Base-by-base conservation (phyloP, 64 coral and sea anemone species). In the Anthopleura sola region DNA sequence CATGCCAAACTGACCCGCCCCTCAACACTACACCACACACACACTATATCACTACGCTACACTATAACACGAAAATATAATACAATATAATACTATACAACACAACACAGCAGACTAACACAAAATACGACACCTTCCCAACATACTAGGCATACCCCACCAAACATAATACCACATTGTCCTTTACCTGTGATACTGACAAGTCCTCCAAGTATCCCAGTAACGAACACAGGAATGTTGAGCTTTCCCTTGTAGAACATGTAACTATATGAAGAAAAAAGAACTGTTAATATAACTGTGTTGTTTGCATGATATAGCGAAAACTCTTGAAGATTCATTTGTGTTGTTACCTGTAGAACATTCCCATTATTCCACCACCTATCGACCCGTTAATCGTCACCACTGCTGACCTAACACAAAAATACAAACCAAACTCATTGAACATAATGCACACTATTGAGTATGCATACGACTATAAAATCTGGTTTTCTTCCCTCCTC, bases 121-220 rank as follows among this genome's bases (percentile, higher is more conserved):
- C n/a, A n/a, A n/a, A n/a, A n/a, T n/a, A n/a, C n/a, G n/a, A n/a
- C n/a, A n/a, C n/a, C n/a, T n/a, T n/a, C n/a, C n/a, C n/a, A n/a
- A n/a, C n/a, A n/a, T n/a, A n/a, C n/a, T n/a, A n/a, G n/a, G n/a
- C n/a, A n/a, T n/a, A n/a, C n/a, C n/a, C n/a, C n/a, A n/a, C n/a
- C n/a, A n/a, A n/a, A n/a, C n/a, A n/a, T n/a, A n/a, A n/a, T n/a
- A n/a, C n/a, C n/a, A n/a, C n/a, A n/a, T n/a, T n/a, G n/a, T n/a
- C 13, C 5, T 58, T 6, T 64, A 95, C 93, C 93, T 82, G 93
- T 95, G n/a, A 95, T 85, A 29, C 89, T 88, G 60, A 95, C 93
- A 0, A 95, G 86, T 39, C 93, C 93, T 4, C 85, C 89, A 31
- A 95, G 60, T 60, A 95, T 95, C 7, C 93, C 89, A 38, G 86